Percentiles rank a stretch among this genome's conserved stretches.
These are phyloP conservation scores for Oophaga pumilio DNA, from an alignment of 2,113 vertebrate species.

Conservation along the genomic window DNA sequence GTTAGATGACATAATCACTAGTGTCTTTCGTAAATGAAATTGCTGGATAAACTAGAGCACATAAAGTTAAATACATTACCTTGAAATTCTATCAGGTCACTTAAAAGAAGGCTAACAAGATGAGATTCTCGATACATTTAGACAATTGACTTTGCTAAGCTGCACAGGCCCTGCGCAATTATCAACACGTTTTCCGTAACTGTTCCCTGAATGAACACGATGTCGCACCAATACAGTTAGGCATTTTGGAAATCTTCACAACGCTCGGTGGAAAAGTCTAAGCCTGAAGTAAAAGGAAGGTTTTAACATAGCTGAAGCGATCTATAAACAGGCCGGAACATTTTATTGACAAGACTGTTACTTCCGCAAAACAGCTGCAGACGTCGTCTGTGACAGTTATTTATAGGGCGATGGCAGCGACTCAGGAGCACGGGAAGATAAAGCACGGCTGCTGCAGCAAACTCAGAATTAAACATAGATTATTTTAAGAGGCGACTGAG, in stretches of 20 bases:
- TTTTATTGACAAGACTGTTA: conserved; percentile 43
- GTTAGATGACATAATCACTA: conserved; percentile 13
- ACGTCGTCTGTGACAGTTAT: conserved; percentile 40
- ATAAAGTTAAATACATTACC: conserved; percentile 8
- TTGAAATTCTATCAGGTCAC: conserved; percentile 4
- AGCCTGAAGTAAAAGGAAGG: neutral
- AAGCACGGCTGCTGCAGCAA: neutral
- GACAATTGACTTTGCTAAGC: neutral
- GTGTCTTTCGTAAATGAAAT: conserved; percentile 17
- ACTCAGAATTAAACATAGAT: neutral
- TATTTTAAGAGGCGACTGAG: neutral
- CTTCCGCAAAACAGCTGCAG: conserved; percentile 41
- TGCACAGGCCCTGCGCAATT: neutral
- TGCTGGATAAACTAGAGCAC: neutral
- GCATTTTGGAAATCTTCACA: neutral
- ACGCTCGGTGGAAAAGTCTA: neutral
- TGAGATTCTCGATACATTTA: neutral
- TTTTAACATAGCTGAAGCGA: conserved; percentile 20
- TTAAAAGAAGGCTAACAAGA: conserved; percentile 8
- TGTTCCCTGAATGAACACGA: neutral
- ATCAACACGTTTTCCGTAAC: neutral
- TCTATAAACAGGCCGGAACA: conserved; percentile 36
- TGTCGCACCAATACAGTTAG: neutral
- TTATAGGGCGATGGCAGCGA: conserved; percentile 40
- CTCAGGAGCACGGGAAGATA: conserved; percentile 6